phyloP scores from a whole-genome alignment of 1,140 invertebrate species.

The Sinella curviseta region DNA sequence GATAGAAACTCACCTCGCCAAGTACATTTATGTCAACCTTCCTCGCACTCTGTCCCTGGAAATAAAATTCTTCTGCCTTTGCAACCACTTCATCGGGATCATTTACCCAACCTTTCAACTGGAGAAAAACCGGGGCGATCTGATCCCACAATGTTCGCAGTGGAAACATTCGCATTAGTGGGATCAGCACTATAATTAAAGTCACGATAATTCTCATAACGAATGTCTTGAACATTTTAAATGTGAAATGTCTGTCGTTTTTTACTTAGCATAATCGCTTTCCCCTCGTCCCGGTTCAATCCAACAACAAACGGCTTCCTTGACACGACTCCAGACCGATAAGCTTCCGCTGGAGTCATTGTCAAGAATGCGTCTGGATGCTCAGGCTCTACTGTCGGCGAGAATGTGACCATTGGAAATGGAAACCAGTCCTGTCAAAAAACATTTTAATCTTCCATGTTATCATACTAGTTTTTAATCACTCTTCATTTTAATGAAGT shows the following conservation, averaged over 20 bases:
- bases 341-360: slow-evolving; percentile 30
- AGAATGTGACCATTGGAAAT: not conserved
- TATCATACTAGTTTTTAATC: too few relatives aligned
- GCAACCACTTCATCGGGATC: too few relatives aligned
- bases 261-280: not conserved
- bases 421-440: not conserved
- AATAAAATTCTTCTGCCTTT: slow-evolving; percentile 7
- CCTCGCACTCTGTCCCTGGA: too few relatives aligned
- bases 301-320: not conserved
- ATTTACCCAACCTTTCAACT: not conserved
- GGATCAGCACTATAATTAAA: not conserved
- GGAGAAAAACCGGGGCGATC: not conserved
- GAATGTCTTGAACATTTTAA: too few relatives aligned
- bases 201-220: too few relatives aligned
- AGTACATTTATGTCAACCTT: too few relatives aligned
- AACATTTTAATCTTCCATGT: not conserved
- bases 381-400: not conserved
- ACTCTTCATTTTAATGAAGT: too few relatives aligned
- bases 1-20: too few relatives aligned
- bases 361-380: not conserved
- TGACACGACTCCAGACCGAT: not conserved
- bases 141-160: not conserved
- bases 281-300: not conserved
- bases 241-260: too few relatives aligned
- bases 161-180: not conserved